Percentiles rank a stretch among this genome's conserved stretches.
phyloP scores from a whole-genome alignment of 2,797 vertebrate genomes.

The Prunella strophiata region DNA sequence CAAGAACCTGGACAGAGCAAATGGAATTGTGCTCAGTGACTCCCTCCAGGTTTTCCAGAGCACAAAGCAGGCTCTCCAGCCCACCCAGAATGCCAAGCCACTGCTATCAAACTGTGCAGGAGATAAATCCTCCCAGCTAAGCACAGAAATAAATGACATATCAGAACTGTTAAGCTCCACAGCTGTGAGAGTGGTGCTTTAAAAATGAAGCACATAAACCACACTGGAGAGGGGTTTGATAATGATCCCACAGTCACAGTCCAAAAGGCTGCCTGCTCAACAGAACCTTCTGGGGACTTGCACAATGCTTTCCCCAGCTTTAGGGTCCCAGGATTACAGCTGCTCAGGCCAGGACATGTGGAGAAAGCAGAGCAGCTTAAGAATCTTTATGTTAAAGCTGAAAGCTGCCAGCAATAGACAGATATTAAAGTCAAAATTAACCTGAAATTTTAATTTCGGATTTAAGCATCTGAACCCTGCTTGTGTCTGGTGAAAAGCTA shows the following conservation, averaged over 20 bases:
- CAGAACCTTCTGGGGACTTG: background rate
- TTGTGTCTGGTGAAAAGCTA: background rate
- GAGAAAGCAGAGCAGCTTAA: background rate
- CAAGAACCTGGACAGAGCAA: background rate
- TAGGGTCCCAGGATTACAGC: background rate
- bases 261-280: background rate
- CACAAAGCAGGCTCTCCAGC: background rate
- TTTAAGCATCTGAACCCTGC: background rate
- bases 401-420: background rate
- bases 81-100: background rate
- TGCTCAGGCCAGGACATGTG: background rate
- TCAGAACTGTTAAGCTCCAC: background rate
- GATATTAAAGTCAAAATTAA: background rate
- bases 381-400: background rate
- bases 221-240: background rate
- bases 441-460: background rate
- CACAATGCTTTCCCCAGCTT: background rate
- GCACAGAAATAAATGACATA: background rate
- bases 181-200: background rate
- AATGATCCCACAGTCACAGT: background rate
- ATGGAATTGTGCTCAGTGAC: background rate
- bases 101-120: background rate
- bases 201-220: conserved; percentile 25
- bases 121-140: conserved; percentile 34
- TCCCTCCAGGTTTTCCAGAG: background rate